These are phyloP conservation scores for Cotesia chilonis DNA, from an alignment of 1,140 invertebrate species.

Conservation along the genomic window DNA sequence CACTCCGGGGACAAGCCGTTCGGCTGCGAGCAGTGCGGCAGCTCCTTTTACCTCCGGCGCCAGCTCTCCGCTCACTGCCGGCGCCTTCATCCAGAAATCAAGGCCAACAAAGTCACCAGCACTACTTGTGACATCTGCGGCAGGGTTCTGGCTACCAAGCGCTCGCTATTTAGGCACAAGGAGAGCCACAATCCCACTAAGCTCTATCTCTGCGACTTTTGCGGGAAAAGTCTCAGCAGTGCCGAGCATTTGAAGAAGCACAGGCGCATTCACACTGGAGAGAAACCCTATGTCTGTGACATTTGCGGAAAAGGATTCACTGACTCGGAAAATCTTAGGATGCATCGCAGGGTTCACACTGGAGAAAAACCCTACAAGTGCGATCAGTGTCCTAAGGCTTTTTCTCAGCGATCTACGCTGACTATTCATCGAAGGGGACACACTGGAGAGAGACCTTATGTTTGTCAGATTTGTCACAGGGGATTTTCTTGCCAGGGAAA, in stretches of 20 bases:
- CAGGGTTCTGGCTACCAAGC: slow-evolving; percentile 59
- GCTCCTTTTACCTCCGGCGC: slow-evolving; percentile 64
- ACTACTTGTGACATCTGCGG: slow-evolving; percentile 65
- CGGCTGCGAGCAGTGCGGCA: slow-evolving; percentile 68
- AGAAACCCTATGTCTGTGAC: slow-evolving; percentile 77
- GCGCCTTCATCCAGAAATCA: slow-evolving; percentile 58
- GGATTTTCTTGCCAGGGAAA: slow-evolving; percentile 66
- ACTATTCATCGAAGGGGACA: slow-evolving; percentile 66
- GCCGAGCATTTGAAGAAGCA: slow-evolving; percentile 78
- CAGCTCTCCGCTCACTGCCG: slow-evolving; percentile 60
- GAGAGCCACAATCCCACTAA: slow-evolving; percentile 71
- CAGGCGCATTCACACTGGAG: slow-evolving; percentile 75
- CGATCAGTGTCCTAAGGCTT: slow-evolving; percentile 63
- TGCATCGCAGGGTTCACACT: slow-evolving; percentile 65
- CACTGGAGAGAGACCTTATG: slow-evolving; percentile 68
- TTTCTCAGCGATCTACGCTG: slow-evolving; percentile 64
- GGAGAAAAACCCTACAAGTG: slow-evolving; percentile 69
- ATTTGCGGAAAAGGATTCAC: slow-evolving; percentile 67
- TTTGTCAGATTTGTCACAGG: slow-evolving; percentile 64
- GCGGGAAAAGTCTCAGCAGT: slow-evolving; percentile 79
- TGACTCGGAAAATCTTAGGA: slow-evolving; percentile 63
- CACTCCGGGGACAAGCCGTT: slow-evolving; percentile 68
- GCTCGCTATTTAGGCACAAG: slow-evolving; percentile 69
- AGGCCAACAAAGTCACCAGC: slow-evolving; percentile 59
- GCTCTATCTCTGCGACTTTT: slow-evolving; percentile 75